These are phyloP conservation scores for Cephus runcator DNA, from an alignment of 2,888 invertebrate genomes.

Conservation along the genomic window DNA sequence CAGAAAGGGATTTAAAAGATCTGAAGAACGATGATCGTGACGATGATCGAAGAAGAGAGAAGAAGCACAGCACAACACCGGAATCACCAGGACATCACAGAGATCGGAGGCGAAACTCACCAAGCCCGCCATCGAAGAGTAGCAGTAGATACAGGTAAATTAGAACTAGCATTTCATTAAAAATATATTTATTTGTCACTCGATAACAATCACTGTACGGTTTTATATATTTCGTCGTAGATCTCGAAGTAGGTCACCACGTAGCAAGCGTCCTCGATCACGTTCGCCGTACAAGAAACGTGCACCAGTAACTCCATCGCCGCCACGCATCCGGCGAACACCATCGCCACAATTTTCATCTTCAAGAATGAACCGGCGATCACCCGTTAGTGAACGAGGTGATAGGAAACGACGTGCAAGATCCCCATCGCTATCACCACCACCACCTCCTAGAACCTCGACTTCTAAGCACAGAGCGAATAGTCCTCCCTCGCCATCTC, in stretches of 20 bases:
- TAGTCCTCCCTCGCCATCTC: conserved; percentile 64
- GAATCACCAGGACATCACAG: conserved; percentile 59
- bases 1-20: conserved; percentile 62
- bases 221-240: conserved; percentile 30
- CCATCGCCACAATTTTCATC: conserved; percentile 58
- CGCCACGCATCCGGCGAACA: conserved; percentile 58
- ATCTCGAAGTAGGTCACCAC: conserved; percentile 62
- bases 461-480: conserved; percentile 54
- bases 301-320: conserved; percentile 58
- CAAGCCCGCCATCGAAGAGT: conserved; percentile 52
- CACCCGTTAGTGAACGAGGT: conserved; percentile 48
- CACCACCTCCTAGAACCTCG: conserved; percentile 46
- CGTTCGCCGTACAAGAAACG: conserved; percentile 65
- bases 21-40: conserved; percentile 60
- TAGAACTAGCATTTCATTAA: conserved; percentile 1
- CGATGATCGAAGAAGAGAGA: conserved; percentile 58
- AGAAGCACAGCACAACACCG: conserved; percentile 58
- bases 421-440: conserved; percentile 60
- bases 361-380: conserved; percentile 48
- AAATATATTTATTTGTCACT: conserved; percentile 3
- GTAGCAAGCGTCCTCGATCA: conserved; percentile 62
- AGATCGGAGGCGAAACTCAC: conserved; percentile 54
- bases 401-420: conserved; percentile 56
- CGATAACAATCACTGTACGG: conserved; percentile 10
- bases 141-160: conserved; percentile 53